Evolutionary conservation across 2,888 invertebrate species (phyloP).

Genomic region (Temnothorax unifasciatus): DNA sequence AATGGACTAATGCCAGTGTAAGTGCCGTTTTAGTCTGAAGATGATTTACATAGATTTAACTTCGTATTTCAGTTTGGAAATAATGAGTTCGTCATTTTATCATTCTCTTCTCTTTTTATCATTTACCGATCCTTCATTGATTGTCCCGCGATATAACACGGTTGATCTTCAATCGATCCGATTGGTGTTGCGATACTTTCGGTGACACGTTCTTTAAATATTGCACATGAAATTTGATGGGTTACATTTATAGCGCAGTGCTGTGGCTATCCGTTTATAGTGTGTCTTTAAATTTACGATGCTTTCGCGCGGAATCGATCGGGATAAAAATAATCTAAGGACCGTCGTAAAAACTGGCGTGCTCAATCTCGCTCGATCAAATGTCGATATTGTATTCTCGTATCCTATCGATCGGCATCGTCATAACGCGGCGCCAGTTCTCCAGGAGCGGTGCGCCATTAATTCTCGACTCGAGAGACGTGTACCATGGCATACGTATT

Average conservation of each 20-base stretch:
- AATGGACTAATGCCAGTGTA: not conserved
- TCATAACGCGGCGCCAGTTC: conserved; percentile 38
- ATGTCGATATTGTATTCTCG: conserved; percentile 42
- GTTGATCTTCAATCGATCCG: not conserved
- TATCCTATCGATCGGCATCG: conserved; percentile 1
- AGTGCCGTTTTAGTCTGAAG: not conserved
- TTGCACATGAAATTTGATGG: conserved; percentile 35
- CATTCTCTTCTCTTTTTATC: conserved; percentile 7
- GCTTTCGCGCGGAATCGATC: conserved; percentile 12
- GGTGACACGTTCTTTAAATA: conserved; percentile 25
- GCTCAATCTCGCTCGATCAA: conserved; percentile 42
- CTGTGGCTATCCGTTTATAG: not conserved
- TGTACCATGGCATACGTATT: conserved; percentile 1
- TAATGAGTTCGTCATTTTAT: not conserved
- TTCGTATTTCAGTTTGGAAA: not conserved
- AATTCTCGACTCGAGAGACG: conserved; percentile 20
- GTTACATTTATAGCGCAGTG: conserved; percentile 2
- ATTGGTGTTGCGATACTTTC: not conserved
- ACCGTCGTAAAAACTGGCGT: conserved; percentile 31
- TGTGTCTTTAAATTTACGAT: conserved; percentile 29
- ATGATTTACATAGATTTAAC: not conserved
- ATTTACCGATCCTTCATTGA: not conserved
- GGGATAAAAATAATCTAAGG: conserved; percentile 41
- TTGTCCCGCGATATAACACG: not conserved
- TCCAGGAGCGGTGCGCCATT: conserved; percentile 33